Base-by-base conservation (phyloP, 2,888 invertebrate genomes). In the Ichneumon xanthorius region DNA sequence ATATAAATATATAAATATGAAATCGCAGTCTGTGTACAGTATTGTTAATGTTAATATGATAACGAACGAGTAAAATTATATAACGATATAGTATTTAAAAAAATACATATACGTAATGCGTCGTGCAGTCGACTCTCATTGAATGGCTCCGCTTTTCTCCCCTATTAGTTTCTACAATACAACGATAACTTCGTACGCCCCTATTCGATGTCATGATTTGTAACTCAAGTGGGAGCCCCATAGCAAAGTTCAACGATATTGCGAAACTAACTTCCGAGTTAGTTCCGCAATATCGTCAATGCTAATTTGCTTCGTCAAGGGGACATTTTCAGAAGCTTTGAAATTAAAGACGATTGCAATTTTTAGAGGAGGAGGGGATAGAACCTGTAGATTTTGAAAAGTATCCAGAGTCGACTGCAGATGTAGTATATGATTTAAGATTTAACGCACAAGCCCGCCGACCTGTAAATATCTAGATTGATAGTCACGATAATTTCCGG, bases 391-490 rank as follows among this genome's bases (percentile, higher is more conserved):
- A 19, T 26, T 26, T 11, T 7, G 61, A 11, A 61, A n/a, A 26
- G 61, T 45, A 61, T 48, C 48, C 63, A 75, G 48, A 45, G 30
- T 61, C 48, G 73, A 63, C 61, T 75, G 73, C 63, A 75, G 2
- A 48, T 48, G 78, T 68, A 50, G 50, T 73, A 26, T 5, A 72
- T 80, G 30, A 33, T 73, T 37, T 77, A 73, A 80, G 65, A 67
- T 72, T 73, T 45, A 85, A 82, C 76, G 61, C 26, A 63, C 67
- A 82, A 85, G 61, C 76, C 40, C 72, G 85, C 80, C 26, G 82
- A 85, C 72, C 50, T 85, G 85, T 85, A 85, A 85, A 85, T 85
- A 85, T 77, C 67, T 63, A 80, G 45, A 85, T 85, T 76, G 76
- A 70, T 30, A 80, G 72, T 80, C 82, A 77, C 63, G 45, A n/a